A percentile compares a stretch with the other conserved stretches of the same genome.
Conservation (phyloP, 2,888 invertebrate species). For the Tipula helvola region DNA sequence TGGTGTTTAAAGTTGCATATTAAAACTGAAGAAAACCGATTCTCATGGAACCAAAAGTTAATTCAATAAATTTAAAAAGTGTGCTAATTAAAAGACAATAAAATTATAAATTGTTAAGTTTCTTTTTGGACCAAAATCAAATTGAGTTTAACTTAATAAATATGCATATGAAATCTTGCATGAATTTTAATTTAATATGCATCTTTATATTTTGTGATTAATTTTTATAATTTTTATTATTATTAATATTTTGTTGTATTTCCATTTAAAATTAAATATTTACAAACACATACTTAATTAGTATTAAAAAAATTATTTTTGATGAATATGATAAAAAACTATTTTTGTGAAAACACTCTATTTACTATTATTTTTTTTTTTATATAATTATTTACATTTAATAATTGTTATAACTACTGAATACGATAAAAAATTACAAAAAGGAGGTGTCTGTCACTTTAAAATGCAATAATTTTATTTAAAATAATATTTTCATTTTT, state of each 20-base stretch:
- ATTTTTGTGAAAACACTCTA: not conserved
- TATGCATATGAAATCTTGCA: not conserved
- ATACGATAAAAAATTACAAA: not conserved
- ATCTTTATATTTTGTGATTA: not conserved
- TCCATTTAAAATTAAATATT: not conserved
- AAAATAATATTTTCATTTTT: not conserved
- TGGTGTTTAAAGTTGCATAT: conserved; percentile 4
- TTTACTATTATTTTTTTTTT: not conserved
- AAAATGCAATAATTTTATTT: not conserved
- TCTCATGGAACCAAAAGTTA: not conserved
- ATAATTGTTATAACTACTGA: not conserved
- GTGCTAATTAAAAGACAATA: conserved; percentile 4
- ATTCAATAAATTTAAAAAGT: not conserved
- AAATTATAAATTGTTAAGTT: not conserved
- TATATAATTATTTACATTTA: not conserved
- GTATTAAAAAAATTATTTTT: not conserved
- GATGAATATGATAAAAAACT: not conserved
- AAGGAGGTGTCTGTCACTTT: not conserved
- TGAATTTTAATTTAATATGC: not conserved
- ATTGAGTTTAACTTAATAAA: not conserved
- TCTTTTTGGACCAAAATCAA: not conserved
- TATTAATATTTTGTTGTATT: not conserved
- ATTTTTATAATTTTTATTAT: not conserved
- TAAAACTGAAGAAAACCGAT: not conserved
- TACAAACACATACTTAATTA: not conserved